Evolutionary conservation across 2,888 invertebrate species (phyloP).

Genomic region (Drosophila maculinotata): DNA sequence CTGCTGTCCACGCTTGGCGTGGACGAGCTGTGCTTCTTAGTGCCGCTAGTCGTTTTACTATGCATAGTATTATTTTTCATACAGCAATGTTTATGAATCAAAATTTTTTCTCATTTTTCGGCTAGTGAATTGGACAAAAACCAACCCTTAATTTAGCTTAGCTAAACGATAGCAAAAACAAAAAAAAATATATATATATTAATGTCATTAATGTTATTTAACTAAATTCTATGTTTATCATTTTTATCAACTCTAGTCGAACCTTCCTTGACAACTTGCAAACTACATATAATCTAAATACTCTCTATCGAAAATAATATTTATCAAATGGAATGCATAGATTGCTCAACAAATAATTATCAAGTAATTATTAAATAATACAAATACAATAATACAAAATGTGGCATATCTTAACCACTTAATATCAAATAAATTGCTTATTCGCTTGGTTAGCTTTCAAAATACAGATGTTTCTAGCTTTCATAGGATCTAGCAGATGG

Average conservation of each 20-base stretch:
- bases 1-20: conserved; percentile 59
- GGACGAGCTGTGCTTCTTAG: conserved; percentile 69
- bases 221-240: conserved; percentile 19
- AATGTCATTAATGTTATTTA: conserved; percentile 12
- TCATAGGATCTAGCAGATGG: no score
- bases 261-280: background rate
- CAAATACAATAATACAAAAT: conserved; percentile 4
- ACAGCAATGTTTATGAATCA: conserved; percentile 70
- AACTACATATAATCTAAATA: conserved; percentile 4
- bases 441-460: conserved; percentile 27
- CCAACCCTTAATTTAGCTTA: conserved; percentile 40
- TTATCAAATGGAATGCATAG: background rate
- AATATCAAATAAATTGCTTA: conserved; percentile 15
- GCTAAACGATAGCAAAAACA: conserved; percentile 34
- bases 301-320: conserved; percentile 2
- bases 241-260: background rate
- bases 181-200: background rate
- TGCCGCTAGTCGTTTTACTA: conserved; percentile 72
- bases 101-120: conserved; percentile 31
- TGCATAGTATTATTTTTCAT: conserved; percentile 76
- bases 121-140: conserved; percentile 9
- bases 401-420: conserved; percentile 7
- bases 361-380: conserved; percentile 2
- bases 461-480: no score
- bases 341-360: conserved; percentile 6